Evolutionary conservation across 2,797 vertebrate species (phyloP), one percentile per base, ranked within the genome.

Genomic region (Macropodus opercularis): DNA sequence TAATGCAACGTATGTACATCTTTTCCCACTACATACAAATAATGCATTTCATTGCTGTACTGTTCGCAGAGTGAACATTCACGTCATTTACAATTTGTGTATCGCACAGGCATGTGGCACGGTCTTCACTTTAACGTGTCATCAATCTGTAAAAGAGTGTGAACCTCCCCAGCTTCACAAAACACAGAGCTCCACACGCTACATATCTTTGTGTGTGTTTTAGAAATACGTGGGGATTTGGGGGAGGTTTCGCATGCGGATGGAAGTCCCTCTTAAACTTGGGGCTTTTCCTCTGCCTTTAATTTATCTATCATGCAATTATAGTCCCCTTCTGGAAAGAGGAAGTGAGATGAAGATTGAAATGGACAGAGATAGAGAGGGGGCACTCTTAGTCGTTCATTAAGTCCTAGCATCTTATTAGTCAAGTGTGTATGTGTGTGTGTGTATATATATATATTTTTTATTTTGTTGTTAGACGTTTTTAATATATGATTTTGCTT

Each of bases 81-180:
- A 17, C 31, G 26, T 36, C 47, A 29, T 35, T 58, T 38, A 24
- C 60, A 42, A 39, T 15, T 48, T 1, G 18, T 15, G 23, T 41
- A 49, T 3, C 6, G 27, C 39, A 40, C 81, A 85, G 84, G 86
- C 85, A 83, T 40, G 44, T 80, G 75, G 87, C 55, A 29, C 32
- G 87, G 84, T 83, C 86, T 89, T 91, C 87, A 81, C 77, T 86
- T 77, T 78, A 82, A 82, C 65, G 53, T 77, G 70, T 77, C 77
- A 83, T 89, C 84, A 85, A 81, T 89, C 85, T 86, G 73, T 36
- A 22, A 55, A 64, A 80, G 68, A 56, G 62, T 3, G 9, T 61
- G n/a, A 63, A 27, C 29, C 43, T 40, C 18, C 17, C 14, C 44
- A 26, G 9, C 4, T 5, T 8, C 32, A 6, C 32, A 34, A 14